Evolutionary conservation across 1,140 invertebrate genomes (phyloP).

Genomic region (Ridgeia piscesae): DNA sequence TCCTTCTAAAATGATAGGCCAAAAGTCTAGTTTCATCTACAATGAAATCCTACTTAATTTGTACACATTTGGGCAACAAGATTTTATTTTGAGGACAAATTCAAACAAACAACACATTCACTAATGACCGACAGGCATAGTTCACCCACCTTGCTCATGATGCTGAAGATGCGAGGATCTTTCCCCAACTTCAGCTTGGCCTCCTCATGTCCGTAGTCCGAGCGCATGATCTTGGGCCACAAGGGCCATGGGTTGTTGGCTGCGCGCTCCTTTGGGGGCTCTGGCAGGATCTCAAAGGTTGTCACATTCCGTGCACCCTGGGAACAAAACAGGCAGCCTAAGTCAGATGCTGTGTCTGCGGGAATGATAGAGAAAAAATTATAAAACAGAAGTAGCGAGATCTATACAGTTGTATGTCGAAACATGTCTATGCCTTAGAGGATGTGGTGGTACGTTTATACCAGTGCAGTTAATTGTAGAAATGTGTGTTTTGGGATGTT

Average conservation of each 20-base stretch:
- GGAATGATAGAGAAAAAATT: no score
- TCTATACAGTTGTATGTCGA: no score
- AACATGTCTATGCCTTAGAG: no score
- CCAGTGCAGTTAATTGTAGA: no score
- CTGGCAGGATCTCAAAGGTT: conserved; percentile 95
- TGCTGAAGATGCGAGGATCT: conserved; percentile 91
- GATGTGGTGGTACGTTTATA: no score
- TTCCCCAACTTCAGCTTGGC: conserved; percentile 86
- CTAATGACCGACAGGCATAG: neutral
- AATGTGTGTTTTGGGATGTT: no score
- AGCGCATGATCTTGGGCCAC: conserved; percentile 92
- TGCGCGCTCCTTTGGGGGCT: conserved; percentile 78
- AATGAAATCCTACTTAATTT: conserved; percentile 18
- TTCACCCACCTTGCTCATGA: conserved; percentile 77
- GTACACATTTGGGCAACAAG: conserved; percentile 34
- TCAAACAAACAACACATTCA: neutral
- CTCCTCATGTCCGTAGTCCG: conserved; percentile 99
- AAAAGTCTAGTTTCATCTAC: no score
- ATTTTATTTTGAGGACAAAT: no score
- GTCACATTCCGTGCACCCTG: conserved; percentile 92
- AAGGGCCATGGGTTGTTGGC: conserved; percentile 97
- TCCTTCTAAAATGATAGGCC: no score
- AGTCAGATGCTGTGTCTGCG: neutral
- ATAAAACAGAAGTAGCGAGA: no score
- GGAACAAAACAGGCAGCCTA: conserved; percentile 27